Base-by-base conservation (phyloP, 2,113 vertebrate species). In the Halichoeres trimaculatus region DNA sequence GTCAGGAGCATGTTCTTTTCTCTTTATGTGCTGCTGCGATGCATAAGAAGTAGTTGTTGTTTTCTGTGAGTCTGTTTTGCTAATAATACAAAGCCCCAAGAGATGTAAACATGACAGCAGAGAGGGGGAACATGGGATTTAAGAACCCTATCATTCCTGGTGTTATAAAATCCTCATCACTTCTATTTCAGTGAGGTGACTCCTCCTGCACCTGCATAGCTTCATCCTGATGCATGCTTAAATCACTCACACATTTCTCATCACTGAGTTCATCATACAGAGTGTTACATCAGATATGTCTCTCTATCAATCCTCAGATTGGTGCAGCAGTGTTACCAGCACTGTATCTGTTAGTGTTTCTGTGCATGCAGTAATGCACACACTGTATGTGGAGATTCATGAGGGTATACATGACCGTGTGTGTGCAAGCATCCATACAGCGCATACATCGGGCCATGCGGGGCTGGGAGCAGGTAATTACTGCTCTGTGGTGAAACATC, bases 391-490 rank as follows among this genome's bases (percentile, higher is more conserved):
- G 10, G 76, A 50, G 72, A 84, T 80, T 80, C 45, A 78, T 35
- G 58, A 58, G 68, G 56, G 30, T 10, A 54, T 56, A 53, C 38
- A 52, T 75, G 19, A 52, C 11, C 38, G 64, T 41, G 19, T 17
- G 56, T 63, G 63, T 64, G 45, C 22, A 16, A 26, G 52, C 26
- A 59, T 72, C 55, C 23, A 60, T 62, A 41, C 61, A 60, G 72
- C 8, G 22, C 60, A 60, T 70, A 70, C 72, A 86, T 80, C 72
- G 20, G 57, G 74, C 74, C 41, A 30, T 47, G 54, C 36, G 16
- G 74, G 81, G 84, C 71, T 67, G 36, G 82, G 60, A 88, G 86
- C 82, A 74, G 88, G 84, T 93, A 92, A 93, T 93, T 92, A 89
- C 85, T 78, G 82, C 84, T 75, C 84, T 77, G 80, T 84, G 85